phyloP scores from a whole-genome alignment of 2,113 vertebrate species.

The Arothron firmamentum region DNA sequence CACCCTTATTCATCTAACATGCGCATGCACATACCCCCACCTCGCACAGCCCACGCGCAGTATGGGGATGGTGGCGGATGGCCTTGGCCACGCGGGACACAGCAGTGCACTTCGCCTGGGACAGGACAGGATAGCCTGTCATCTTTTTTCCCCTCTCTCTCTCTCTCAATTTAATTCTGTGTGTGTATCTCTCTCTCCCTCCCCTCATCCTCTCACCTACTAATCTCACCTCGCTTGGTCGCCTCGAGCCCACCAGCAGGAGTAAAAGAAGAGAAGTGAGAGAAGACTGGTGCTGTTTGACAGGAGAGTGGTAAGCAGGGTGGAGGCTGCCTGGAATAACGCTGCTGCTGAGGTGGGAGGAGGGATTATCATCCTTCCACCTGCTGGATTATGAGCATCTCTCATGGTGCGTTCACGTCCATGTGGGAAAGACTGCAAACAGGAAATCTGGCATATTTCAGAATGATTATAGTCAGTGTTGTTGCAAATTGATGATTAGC shows the following conservation, averaged over 20 bases:
- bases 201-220: conserved; percentile 22
- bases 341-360: conserved; percentile 55
- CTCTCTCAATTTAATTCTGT: conserved; percentile 12
- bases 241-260: conserved; percentile 58
- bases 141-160: background rate
- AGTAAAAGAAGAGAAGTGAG: conserved; percentile 39
- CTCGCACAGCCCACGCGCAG: conserved; percentile 52
- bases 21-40: conserved; percentile 37
- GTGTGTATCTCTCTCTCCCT: conserved; percentile 2
- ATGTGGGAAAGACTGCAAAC: conserved; percentile 33
- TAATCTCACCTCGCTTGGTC: conserved; percentile 34
- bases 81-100: conserved; percentile 71
- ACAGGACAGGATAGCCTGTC: too few relatives aligned
- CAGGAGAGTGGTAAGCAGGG: conserved; percentile 68
- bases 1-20: background rate
- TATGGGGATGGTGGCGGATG: conserved; percentile 64
- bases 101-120: background rate
- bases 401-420: conserved; percentile 49
- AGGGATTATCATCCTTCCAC: conserved; percentile 60
- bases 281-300: conserved; percentile 36
- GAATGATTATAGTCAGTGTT: too few relatives aligned
- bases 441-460: conserved; percentile 18
- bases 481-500: too few relatives aligned
- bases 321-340: conserved; percentile 45
- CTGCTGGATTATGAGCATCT: conserved; percentile 56